Evolutionary conservation across 2,113 vertebrate species (phyloP), one percentile per base, ranked within the genome.

Genomic region (Rhinogobius similis): DNA sequence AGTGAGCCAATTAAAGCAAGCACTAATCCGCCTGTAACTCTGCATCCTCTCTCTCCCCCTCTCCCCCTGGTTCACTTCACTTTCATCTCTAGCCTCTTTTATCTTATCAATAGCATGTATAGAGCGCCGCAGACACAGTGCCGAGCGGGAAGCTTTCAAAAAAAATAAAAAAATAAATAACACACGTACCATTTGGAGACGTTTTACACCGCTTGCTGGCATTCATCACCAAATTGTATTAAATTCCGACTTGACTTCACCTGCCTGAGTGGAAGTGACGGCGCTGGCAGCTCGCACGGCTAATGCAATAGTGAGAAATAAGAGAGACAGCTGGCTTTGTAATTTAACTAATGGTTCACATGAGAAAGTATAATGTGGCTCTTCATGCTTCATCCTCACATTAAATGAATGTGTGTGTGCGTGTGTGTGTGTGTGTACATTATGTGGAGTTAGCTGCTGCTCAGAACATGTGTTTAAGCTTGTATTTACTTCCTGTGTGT

Each of bases 51-150:
- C 65, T 78, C 63, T 55, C 81, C 55, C 80, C 58, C 41, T 20
- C 84, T 79, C 70, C 70, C 86, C 72, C 78, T 59, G 41, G 81
- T 70, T 86, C 69, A 21, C 73, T 81, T 67, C 59, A 58, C 89
- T 90, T 89, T 88, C 81, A 91, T 89, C 86, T 88, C 46, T 3
- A 39, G 20, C 65, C 76, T 85, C 88, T 91, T 88, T 89, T 83
- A 91, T 88, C 88, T 89, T 48, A 87, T 84, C 82, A 87, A 78
- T 74, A 77, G 72, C 83, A 64, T 70, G 59, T 84, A 86, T 82
- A 76, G 78, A 82, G 80, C 61, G 1, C 50, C 1, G 67, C 77
- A 85, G 82, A 88, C 81, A 68, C 48, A 79, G 69, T 10, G 62
- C 59, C 16, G 32, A 67, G 67, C 68, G 55, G n/a, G 68, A 73